Conservation (phyloP, 2,888 invertebrate species). For the Drosophila anceps region DNA sequence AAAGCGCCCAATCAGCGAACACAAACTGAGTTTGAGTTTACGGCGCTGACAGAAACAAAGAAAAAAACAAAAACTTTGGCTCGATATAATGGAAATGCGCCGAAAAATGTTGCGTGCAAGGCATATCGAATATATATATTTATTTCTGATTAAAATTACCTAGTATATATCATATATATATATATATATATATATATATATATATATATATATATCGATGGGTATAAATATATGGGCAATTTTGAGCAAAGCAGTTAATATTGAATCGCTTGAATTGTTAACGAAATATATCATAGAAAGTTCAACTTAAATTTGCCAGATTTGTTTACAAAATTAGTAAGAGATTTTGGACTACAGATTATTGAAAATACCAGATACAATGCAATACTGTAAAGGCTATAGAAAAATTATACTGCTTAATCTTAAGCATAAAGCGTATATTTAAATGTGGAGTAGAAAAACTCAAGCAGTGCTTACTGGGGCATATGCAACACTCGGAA, state of each 20-base stretch:
- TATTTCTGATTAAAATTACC: background rate
- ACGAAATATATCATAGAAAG: background rate
- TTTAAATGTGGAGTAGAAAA: no score
- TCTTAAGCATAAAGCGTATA: no score
- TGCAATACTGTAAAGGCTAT: no score
- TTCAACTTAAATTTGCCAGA: background rate
- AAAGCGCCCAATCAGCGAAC: constrained; percentile 3
- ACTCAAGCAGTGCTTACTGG: no score
- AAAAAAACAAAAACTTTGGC: constrained; percentile 1
- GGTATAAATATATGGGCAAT: background rate
- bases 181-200: background rate
- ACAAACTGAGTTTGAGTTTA: background rate
- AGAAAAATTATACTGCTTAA: no score
- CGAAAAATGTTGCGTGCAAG: constrained; percentile 28
- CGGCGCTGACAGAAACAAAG: background rate
- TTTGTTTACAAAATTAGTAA: no score
- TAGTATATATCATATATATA: background rate
- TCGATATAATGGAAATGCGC: constrained; percentile 17
- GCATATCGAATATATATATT: constrained; percentile 26
- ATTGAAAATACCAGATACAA: no score
- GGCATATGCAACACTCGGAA: no score
- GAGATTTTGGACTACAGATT: no score
- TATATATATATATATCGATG: background rate
- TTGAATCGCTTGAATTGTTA: background rate
- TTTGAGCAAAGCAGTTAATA: constrained; percentile 4